Percentiles rank a stretch among this genome's conserved stretches.
Evolutionary conservation across 2,797 vertebrate species (phyloP).

Genomic region (Coracias cyanogaster): DNA sequence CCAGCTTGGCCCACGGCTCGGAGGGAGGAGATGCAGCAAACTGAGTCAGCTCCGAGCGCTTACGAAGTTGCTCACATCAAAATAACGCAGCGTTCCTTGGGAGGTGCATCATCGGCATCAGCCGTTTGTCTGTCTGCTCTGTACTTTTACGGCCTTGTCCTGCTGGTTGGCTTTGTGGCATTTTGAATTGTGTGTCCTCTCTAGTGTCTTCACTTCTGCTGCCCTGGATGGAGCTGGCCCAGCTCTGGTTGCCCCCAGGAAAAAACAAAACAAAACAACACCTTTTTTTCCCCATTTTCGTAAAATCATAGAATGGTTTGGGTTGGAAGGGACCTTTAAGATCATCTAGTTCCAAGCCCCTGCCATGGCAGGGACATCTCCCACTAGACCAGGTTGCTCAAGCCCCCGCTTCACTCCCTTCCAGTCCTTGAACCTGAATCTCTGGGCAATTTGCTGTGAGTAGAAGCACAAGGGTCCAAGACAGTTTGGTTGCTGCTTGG

Average conservation of each 20-base stretch:
- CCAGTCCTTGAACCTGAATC: neutral
- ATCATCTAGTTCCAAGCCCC: no score
- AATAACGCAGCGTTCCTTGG: neutral
- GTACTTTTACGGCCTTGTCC: neutral
- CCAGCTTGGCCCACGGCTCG: neutral
- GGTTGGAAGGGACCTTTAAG: no score
- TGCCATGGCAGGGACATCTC: no score
- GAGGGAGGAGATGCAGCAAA: neutral
- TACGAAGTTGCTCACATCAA: neutral
- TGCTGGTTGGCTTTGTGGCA: neutral
- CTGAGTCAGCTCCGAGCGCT: neutral
- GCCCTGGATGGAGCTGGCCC: neutral
- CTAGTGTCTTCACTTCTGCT: neutral
- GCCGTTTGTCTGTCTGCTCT: neutral
- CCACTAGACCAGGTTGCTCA: no score
- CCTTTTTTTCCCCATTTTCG: fast-evolving
- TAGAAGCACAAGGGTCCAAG: neutral
- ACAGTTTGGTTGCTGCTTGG: neutral
- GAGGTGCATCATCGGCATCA: neutral
- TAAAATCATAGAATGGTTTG: neutral
- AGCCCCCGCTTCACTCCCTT: no score
- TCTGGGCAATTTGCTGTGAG: neutral
- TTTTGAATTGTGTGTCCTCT: fast-evolving
- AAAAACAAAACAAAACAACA: fast-evolving
- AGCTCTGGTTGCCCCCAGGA: neutral